Percentiles rank a stretch among this genome's conserved stretches.
Conservation (phyloP, 92 coral and sea anemone species). For the Porites lobata region DNA sequence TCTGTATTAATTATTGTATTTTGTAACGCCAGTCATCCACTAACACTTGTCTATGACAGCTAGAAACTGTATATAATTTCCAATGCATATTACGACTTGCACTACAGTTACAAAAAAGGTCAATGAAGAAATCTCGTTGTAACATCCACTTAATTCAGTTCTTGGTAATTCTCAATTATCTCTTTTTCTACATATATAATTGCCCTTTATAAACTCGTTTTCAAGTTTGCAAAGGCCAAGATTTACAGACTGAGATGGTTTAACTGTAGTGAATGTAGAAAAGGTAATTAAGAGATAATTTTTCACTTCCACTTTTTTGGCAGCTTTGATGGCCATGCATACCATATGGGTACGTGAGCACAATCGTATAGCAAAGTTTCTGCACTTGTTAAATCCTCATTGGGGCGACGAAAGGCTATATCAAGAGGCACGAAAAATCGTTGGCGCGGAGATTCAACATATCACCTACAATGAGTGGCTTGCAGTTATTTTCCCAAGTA, state of each 20-base stretch:
- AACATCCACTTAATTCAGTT: too few relatives aligned
- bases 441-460: slow-evolving; percentile 91
- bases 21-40: too few relatives aligned
- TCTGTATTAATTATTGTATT: too few relatives aligned
- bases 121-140: too few relatives aligned
- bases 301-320: neutral
- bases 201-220: too few relatives aligned
- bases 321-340: slow-evolving; percentile 90
- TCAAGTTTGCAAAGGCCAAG: neutral
- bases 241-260: too few relatives aligned
- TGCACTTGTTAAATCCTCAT: slow-evolving; percentile 60
- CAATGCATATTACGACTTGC: too few relatives aligned
- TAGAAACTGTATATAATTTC: too few relatives aligned
- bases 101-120: too few relatives aligned
- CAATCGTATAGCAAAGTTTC: slow-evolving; percentile 78
- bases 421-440: slow-evolving; percentile 93
- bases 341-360: slow-evolving; percentile 92
- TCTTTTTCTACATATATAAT: too few relatives aligned
- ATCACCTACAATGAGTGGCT: slow-evolving; percentile 88
- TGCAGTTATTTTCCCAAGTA: slow-evolving; percentile 63
- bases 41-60: too few relatives aligned
- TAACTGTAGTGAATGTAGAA: neutral
- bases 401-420: slow-evolving; percentile 80
- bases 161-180: too few relatives aligned
- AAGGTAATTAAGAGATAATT: neutral